phyloP scores from a whole-genome alignment of 2,888 invertebrate genomes.

The Incurvaria masculella region DNA sequence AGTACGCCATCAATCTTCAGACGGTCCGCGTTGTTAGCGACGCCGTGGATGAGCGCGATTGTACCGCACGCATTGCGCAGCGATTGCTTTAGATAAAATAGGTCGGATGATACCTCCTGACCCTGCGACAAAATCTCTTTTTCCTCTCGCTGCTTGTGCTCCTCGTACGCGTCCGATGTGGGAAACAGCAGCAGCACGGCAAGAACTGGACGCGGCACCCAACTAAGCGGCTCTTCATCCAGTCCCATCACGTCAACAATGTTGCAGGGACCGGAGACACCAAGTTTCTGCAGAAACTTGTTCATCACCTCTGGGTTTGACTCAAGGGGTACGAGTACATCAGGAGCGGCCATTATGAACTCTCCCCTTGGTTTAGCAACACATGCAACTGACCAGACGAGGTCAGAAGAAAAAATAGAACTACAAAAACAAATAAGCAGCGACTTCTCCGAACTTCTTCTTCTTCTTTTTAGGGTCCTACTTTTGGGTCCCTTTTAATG shows the following conservation, averaged over 20 bases:
- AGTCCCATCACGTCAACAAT: constrained; percentile 91
- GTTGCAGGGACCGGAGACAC: constrained; percentile 76
- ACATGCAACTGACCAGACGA: too few species aligned
- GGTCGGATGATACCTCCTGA: constrained; percentile 54
- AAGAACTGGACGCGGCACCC: constrained; percentile 81
- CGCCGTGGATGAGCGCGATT: constrained; percentile 88
- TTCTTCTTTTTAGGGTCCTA: too few species aligned
- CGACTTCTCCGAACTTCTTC: too few species aligned
- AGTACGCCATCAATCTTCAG: constrained; percentile 70
- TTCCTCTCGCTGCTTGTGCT: constrained; percentile 62
- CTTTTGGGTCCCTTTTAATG: too few species aligned
- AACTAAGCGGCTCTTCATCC: constrained; percentile 77
- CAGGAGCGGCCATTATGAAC: too few species aligned
- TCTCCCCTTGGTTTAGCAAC: too few species aligned
- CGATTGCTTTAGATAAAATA: constrained; percentile 86
- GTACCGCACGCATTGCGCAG: constrained; percentile 95
- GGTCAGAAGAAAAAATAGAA: too few species aligned
- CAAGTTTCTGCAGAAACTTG: constrained; percentile 72
- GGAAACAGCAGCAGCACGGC: constrained; percentile 89
- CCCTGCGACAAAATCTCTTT: constrained; percentile 54
- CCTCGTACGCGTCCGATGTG: constrained; percentile 71
- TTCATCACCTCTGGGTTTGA: constrained; percentile 61
- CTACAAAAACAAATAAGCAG: too few species aligned
- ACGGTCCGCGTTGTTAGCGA: constrained; percentile 84
- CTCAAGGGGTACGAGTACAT: constrained; percentile 29